A percentile compares a stretch with the other conserved stretches of the same genome.
These are phyloP conservation scores for Chironomus tentans DNA, from an alignment of 2,888 invertebrate genomes.

Conservation along the genomic window DNA sequence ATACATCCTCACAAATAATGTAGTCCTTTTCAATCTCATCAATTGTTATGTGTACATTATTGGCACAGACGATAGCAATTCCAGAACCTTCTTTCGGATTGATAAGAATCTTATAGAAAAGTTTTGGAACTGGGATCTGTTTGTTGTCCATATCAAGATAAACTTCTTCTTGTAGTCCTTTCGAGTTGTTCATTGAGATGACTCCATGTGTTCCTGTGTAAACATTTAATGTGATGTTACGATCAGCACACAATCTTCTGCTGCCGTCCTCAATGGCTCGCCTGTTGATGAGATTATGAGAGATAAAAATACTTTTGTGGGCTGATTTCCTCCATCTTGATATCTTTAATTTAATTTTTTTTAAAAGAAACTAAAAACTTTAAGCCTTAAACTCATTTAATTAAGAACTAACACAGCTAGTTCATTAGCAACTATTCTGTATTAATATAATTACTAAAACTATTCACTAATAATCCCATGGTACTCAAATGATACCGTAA, in stretches of 20 bases:
- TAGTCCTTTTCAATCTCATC: slow-evolving; percentile 35
- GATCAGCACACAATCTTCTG: slow-evolving; percentile 40
- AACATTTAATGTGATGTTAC: slow-evolving; percentile 40
- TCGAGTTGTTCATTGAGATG: slow-evolving; percentile 44
- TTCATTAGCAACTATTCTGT: too few species aligned
- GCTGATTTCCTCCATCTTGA: background rate
- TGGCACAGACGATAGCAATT: slow-evolving; percentile 47
- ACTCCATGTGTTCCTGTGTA: slow-evolving; percentile 51
- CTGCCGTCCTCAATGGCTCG: slow-evolving; percentile 43
- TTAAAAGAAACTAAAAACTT: background rate
- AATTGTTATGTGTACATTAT: slow-evolving; percentile 37
- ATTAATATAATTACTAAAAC: too few species aligned
- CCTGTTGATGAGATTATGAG: slow-evolving; percentile 31
- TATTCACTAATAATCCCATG: too few species aligned
- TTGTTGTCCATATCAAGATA: slow-evolving; percentile 38
- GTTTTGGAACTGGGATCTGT: slow-evolving; percentile 46
- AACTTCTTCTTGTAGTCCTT: slow-evolving; percentile 38
- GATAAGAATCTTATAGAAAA: slow-evolving; percentile 52
- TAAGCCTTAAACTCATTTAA: too few species aligned
- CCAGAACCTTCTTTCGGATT: slow-evolving; percentile 43
- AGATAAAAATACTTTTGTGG: background rate
- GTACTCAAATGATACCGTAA: too few species aligned
- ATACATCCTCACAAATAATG: slow-evolving; percentile 41
- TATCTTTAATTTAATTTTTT: background rate
- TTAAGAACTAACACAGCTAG: too few species aligned